Evolutionary conservation across 1,140 invertebrate species (phyloP), one percentile per base, ranked within the genome.

Genomic region (Chironomus striatipennis): DNA sequence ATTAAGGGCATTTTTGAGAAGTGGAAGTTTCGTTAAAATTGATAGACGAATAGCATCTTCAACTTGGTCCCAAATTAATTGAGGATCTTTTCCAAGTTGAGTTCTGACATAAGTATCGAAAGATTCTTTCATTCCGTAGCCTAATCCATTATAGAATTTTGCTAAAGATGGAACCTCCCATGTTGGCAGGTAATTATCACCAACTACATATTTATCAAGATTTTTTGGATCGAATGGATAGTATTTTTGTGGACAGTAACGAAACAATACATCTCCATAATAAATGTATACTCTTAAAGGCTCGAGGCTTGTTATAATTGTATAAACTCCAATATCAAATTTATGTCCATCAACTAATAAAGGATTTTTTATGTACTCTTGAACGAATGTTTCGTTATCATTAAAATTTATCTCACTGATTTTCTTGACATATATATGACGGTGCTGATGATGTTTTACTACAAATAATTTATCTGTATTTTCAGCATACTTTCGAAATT

Each of bases 271-370:
- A 79, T 98, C 97, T 7, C 91, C 93, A 80, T 92, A 91, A 79
- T 96, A 95, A 75, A 91, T 90, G 79, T 98, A 98, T 0, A 93
- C 88, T 78, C 95, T 85, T 0, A 98, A 81, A 10, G 97, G 97
- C 84, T 97, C 87, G 0, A 98, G 87, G 0, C 94, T 97, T 0
- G 96, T 98, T 1, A 98, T 84, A 1, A 94, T 91, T 0, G 94
- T 94, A 83, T 99, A 99, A 18, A 98, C 88, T 17, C 97, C 97
- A 80, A 99, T 95, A 81, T 99, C 97, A 85, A 99, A 99, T 84
- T 98, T 98, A 80, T 94, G 88, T 0, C 92, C 92, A 80, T 93
- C 92, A 3, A 95, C 88, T 15, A 93, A 83, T 76, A 93, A 90
- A 9, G 96, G 96, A 76, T 89, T 91, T 73, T 91, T 86, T 18